phyloP scores from a whole-genome alignment of 2,888 invertebrate species.

The Drosophila hamatofila region DNA sequence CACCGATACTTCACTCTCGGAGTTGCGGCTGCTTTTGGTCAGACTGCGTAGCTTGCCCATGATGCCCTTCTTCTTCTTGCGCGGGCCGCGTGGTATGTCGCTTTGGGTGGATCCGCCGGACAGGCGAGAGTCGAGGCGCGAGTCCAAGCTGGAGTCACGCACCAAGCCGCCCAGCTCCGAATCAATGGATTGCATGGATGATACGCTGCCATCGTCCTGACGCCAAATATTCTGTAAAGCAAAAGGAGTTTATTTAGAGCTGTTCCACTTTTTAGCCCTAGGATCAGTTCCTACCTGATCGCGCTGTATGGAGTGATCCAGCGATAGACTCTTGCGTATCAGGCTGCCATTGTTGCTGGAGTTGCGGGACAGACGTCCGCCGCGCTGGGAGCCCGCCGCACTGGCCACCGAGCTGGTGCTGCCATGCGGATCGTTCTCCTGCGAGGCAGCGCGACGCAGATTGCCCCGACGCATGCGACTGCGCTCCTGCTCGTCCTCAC shows the following conservation, averaged over 20 bases:
- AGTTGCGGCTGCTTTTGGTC: slow-evolving; percentile 90
- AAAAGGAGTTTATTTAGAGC: neutral
- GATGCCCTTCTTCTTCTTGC: slow-evolving; percentile 91
- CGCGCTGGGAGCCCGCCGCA: slow-evolving; percentile 77
- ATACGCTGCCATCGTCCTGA: slow-evolving; percentile 92
- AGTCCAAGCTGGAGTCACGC: slow-evolving; percentile 89
- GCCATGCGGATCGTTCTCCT: slow-evolving; percentile 88
- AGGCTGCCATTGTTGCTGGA: slow-evolving; percentile 86
- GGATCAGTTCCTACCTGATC: no score
- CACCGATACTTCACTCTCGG: slow-evolving; percentile 85
- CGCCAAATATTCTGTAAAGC: slow-evolving; percentile 91
- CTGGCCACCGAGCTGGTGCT: slow-evolving; percentile 83
- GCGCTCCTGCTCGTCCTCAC: slow-evolving; percentile 86
- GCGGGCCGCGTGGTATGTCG: slow-evolving; percentile 89
- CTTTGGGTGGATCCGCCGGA: slow-evolving; percentile 95
- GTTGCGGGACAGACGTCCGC: slow-evolving; percentile 81
- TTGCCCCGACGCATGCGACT: slow-evolving; percentile 85
- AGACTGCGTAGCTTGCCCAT: slow-evolving; percentile 94
- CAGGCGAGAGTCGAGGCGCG: slow-evolving; percentile 90
- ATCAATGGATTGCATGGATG: slow-evolving; percentile 92
- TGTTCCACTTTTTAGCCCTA: no score
- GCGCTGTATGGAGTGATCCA: slow-evolving; percentile 88
- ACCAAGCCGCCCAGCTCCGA: slow-evolving; percentile 89
- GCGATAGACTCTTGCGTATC: slow-evolving; percentile 89
- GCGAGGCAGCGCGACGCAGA: slow-evolving; percentile 87